phyloP scores from a whole-genome alignment of 2,888 invertebrate genomes.

The Dicyrtomina minuta region DNA sequence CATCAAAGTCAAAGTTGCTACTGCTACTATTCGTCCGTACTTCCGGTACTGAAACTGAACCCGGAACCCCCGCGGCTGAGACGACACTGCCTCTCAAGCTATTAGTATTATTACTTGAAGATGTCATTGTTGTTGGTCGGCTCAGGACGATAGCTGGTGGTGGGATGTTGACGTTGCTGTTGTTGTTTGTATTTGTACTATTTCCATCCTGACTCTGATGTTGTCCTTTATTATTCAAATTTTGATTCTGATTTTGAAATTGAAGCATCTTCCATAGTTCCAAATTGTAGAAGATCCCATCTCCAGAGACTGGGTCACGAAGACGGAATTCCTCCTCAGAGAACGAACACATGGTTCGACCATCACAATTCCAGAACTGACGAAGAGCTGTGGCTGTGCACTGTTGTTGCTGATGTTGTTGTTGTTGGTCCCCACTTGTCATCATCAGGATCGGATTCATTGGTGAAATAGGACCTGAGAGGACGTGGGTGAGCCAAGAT shows the following conservation, averaged over 20 bases:
- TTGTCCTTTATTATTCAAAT: not conserved
- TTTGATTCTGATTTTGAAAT: constrained; percentile 58
- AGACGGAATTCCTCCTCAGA: constrained; percentile 83
- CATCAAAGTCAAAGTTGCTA: constrained; percentile 33
- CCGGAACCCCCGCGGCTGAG: too few relatives aligned
- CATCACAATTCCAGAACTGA: constrained; percentile 76
- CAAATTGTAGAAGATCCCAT: constrained; percentile 47
- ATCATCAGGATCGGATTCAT: constrained; percentile 19
- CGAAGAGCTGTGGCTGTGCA: constrained; percentile 57
- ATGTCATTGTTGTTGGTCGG: too few relatives aligned
- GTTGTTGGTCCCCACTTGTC: constrained; percentile 26
- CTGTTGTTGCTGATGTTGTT: not conserved
- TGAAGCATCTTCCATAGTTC: constrained; percentile 51
- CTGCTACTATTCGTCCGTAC: too few relatives aligned
- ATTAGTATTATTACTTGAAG: too few relatives aligned
- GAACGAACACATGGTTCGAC: constrained; percentile 71
- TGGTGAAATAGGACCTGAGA: constrained; percentile 43
- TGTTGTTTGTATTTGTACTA: constrained; percentile 3
- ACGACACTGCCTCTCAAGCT: too few relatives aligned
- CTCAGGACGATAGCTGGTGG: too few relatives aligned
- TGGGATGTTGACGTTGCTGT: constrained; percentile 25
- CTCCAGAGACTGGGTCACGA: constrained; percentile 64
- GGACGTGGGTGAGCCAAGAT: constrained; percentile 84
- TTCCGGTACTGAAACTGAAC: too few relatives aligned
- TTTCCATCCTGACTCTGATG: constrained; percentile 17